Evolutionary conservation across 1,140 invertebrate species (phyloP), one percentile per base, ranked within the genome.

Genomic region (Trachymyrmex cornetzi): DNA sequence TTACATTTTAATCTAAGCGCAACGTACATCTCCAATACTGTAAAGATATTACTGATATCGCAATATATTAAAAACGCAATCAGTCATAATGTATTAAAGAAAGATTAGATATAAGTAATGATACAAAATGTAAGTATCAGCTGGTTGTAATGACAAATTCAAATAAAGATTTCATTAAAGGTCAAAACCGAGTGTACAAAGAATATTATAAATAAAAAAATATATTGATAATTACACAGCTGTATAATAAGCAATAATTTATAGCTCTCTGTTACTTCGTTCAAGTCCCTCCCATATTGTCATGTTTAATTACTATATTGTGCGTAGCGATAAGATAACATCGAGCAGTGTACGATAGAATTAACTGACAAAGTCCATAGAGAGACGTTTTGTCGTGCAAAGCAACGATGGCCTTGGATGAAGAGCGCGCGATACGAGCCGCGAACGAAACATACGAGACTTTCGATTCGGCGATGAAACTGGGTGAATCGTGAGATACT

Each of bases 401-500:
- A n/a, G n/a, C 27, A 30, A 16, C 53, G 64, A 30, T 71, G 53
- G 48, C 80, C 80, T 84, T 84, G 80, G 44, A 48, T 14, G 69
- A 74, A 27, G 12, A 61, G 55, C 27, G 50, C 30, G 66, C 53
- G 77, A 30, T 14, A 74, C n/a, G 50, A 34, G 30, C 1, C 30
- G 48, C 50, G 69, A 59, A 64, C 44, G n/a, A 59, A 74, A 30
- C 24, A 61, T 50, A 44, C 24, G 64, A 71, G 59, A 27, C 44
- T 72, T 72, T 84, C 69, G 69, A 84, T 84, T 84, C 55, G 80
- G 38, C 69, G 80, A 34, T 14, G 19, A 82, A 82, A 74, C 53
- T 84, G 80, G 57, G 69, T 75, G 69, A 84, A 75, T 38, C 79
- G 53, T 55, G 69, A 82, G 55, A 84, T 84, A 75, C n/a, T 48